Percentiles rank a stretch among this genome's conserved stretches.
phyloP scores from a whole-genome alignment of 2,113 vertebrate species.

The Antennarius striatus region DNA sequence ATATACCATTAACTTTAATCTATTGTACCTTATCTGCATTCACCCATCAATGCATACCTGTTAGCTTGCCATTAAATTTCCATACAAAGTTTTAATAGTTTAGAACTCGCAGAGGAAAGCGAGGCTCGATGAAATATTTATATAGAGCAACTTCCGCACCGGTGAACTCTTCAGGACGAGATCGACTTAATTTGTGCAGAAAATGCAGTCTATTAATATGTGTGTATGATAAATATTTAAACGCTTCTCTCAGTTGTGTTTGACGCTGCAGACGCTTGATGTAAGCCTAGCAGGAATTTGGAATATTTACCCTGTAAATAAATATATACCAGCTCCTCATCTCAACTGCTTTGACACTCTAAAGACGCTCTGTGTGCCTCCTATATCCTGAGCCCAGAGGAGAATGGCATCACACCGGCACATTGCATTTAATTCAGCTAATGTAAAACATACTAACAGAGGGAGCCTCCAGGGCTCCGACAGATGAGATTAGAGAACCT shows the following conservation, averaged over 20 bases:
- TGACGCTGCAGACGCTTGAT: slow-evolving; percentile 49
- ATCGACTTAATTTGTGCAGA: slow-evolving; percentile 61
- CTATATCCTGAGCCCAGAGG: not conserved
- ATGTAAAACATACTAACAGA: slow-evolving; percentile 60
- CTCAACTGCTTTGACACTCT: not conserved
- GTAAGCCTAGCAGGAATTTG: slow-evolving; percentile 25
- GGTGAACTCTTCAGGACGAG: slow-evolving; percentile 46
- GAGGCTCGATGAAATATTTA: slow-evolving; percentile 65
- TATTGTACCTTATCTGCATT: slow-evolving; percentile 32
- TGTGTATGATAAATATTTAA: slow-evolving; percentile 65
- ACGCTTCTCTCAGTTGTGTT: slow-evolving; percentile 34
- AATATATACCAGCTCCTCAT: slow-evolving; percentile 3
- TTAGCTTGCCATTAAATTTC: slow-evolving; percentile 38
- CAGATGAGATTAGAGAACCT: slow-evolving; percentile 68
- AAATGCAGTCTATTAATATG: slow-evolving; percentile 71
- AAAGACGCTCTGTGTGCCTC: slow-evolving; percentile 3
- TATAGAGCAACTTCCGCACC: slow-evolving; percentile 49
- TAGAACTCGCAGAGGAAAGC: slow-evolving; percentile 25
- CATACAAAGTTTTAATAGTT: slow-evolving; percentile 27
- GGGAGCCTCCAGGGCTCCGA: slow-evolving; percentile 38
- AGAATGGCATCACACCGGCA: slow-evolving; percentile 20
- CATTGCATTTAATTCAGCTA: slow-evolving; percentile 50
- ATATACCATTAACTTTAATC: slow-evolving; percentile 34
- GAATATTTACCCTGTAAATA: not conserved
- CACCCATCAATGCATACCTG: slow-evolving; percentile 26